A percentile compares a stretch with the other conserved stretches of the same genome.
These are phyloP conservation scores for Oryzias dopingdopingensis DNA, from an alignment of 2,797 vertebrate species.

Conservation along the genomic window DNA sequence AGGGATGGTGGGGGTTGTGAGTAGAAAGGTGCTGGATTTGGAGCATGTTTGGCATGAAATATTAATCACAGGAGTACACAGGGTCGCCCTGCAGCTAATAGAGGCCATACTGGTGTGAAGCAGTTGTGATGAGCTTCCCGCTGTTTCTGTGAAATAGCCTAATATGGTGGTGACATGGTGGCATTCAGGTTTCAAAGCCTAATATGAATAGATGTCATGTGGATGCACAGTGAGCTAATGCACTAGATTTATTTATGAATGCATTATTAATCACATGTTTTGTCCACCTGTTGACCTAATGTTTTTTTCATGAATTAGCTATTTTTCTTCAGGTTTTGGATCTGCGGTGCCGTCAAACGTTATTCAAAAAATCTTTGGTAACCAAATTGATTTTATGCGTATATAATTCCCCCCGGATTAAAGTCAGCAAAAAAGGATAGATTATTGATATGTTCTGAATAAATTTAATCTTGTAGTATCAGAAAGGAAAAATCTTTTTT, in stretches of 20 bases:
- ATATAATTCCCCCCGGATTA: no score
- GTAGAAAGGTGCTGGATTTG: constrained; percentile 35
- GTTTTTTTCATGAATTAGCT: not conserved
- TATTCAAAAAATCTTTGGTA: no score
- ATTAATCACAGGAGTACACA: constrained; percentile 63
- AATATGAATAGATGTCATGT: constrained; percentile 36
- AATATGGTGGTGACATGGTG: constrained; percentile 41
- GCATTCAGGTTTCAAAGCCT: constrained; percentile 42
- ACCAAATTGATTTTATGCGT: no score
- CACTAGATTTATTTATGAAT: constrained; percentile 29
- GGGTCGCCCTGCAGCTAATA: constrained; percentile 67
- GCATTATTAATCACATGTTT: constrained; percentile 43
- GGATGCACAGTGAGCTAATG: constrained; percentile 33
- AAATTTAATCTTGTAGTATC: no score
- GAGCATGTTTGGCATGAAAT: constrained; percentile 63
- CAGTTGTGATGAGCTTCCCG: constrained; percentile 53
- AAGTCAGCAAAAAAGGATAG: no score
- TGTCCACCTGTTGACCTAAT: constrained; percentile 15
- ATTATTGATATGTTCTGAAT: no score
- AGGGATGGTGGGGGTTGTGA: constrained; percentile 31
- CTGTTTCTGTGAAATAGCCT: constrained; percentile 59
- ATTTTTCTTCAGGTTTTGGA: no score
- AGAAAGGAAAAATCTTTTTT: no score
- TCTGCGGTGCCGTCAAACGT: no score
- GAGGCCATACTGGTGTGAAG: constrained; percentile 42